phyloP scores from a whole-genome alignment of 1,140 invertebrate genomes.

The Hyposmocoma kahamanoa region DNA sequence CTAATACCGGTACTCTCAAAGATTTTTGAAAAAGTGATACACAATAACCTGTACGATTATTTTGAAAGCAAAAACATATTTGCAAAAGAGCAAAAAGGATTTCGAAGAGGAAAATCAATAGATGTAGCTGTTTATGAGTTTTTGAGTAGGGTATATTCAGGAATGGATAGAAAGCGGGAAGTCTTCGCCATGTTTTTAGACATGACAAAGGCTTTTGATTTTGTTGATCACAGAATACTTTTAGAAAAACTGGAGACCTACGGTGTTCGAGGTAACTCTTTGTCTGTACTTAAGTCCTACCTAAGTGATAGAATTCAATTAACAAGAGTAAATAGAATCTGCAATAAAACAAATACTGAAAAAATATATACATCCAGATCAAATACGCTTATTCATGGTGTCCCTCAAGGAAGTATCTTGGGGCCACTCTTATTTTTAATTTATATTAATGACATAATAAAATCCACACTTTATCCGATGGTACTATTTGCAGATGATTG shows the following conservation, averaged over 20 bases:
- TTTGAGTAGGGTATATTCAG: not conserved
- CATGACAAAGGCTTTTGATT: not conserved
- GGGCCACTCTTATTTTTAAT: not conserved
- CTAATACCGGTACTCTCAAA: not conserved
- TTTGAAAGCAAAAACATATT: not conserved
- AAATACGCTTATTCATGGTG: not conserved
- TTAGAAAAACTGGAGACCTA: not conserved
- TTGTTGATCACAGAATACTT: not conserved
- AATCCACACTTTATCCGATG: not conserved
- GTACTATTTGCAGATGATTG: slow-evolving; percentile 2
- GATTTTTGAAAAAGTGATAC: slow-evolving; percentile 1
- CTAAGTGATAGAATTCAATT: not conserved
- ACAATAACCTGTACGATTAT: too few relatives aligned
- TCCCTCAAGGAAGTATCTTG: not conserved
- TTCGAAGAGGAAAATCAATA: not conserved
- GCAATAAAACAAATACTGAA: not conserved
- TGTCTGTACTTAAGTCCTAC: not conserved
- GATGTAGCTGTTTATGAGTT: not conserved
- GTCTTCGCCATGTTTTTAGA: not conserved
- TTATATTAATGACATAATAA: not conserved
- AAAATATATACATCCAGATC: not conserved
- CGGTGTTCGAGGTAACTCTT: not conserved
- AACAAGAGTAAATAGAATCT: not conserved
- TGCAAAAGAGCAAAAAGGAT: not conserved
- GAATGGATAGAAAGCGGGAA: not conserved